Conservation (phyloP, 1,140 invertebrate species). For the Bombus sylvicola region DNA sequence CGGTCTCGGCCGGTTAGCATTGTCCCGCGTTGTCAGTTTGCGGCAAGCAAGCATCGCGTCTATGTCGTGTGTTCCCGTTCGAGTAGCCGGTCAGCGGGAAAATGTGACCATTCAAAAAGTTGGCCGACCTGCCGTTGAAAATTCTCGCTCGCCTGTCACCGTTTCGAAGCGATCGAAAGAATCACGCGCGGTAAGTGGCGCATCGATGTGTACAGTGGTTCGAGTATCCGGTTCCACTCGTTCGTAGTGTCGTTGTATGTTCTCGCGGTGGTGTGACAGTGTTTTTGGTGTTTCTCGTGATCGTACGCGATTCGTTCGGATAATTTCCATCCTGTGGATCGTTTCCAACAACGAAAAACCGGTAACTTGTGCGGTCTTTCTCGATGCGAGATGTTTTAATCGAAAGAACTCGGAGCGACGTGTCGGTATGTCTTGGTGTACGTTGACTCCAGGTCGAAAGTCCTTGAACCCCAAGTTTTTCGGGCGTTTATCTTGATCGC, state of each 20-base stretch:
- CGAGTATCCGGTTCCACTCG: neutral
- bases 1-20: constrained; percentile 66
- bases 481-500: constrained; percentile 61
- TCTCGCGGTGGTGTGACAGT: constrained; percentile 9
- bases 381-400: constrained; percentile 34
- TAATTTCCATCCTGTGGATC: neutral
- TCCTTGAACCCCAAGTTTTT: constrained; percentile 53
- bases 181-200: too few relatives aligned
- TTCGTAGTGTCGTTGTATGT: constrained; percentile 18
- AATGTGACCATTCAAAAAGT: constrained; percentile 56
- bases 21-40: constrained; percentile 76
- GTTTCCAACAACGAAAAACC: neutral
- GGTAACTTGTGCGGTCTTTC: neutral
- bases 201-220: neutral
- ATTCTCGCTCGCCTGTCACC: neutral
- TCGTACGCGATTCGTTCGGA: neutral
- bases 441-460: constrained; percentile 40
- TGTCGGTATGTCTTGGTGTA: constrained; percentile 53
- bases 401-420: constrained; percentile 34
- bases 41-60: constrained; percentile 73
- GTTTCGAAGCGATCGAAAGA: neutral
- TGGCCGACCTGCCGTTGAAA: constrained; percentile 1
- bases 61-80: constrained; percentile 46
- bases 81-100: constrained; percentile 48
- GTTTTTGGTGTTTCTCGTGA: constrained; percentile 5